These are phyloP conservation scores for Cantharis lateralis DNA, from an alignment of 2,888 invertebrate species.

Conservation along the genomic window DNA sequence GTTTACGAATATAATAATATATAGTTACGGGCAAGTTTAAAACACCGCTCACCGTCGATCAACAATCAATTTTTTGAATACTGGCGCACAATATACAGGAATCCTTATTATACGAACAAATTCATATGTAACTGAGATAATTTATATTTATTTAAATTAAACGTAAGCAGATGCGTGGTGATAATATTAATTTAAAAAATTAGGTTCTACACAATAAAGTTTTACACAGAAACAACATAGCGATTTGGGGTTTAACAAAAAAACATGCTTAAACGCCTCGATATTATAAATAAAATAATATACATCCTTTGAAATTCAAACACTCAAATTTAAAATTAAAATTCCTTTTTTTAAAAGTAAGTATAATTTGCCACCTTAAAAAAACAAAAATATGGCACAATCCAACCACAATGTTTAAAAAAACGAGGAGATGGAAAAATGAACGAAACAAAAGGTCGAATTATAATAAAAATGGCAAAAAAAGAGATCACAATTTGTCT, in stretches of 20 bases:
- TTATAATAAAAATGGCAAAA: slow-evolving; percentile 22
- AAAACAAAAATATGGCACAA: slow-evolving; percentile 1
- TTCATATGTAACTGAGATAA: slow-evolving; percentile 30
- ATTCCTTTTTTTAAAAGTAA: background rate
- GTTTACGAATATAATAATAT: background rate
- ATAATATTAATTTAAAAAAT: background rate
- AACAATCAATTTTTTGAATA: slow-evolving; percentile 39
- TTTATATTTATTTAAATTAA: background rate
- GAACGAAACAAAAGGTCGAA: background rate
- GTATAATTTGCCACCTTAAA: background rate
- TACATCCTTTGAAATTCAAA: background rate
- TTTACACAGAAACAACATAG: background rate
- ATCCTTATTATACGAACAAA: slow-evolving; percentile 20
- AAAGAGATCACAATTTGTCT: slow-evolving; percentile 27
- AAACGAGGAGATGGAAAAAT: background rate
- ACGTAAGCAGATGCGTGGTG: background rate
- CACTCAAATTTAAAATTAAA: background rate
- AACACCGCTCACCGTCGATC: slow-evolving; percentile 15
- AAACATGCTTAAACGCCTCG: background rate
- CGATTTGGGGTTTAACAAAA: background rate
- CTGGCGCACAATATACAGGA: slow-evolving; percentile 39
- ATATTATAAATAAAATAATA: background rate
- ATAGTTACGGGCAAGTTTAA: slow-evolving; percentile 1
- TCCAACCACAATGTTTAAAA: background rate
- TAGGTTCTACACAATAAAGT: background rate